Percentiles rank a stretch among this genome's conserved stretches.
Conservation (phyloP, 2,113 vertebrate species). For the Spea multiplicata region DNA sequence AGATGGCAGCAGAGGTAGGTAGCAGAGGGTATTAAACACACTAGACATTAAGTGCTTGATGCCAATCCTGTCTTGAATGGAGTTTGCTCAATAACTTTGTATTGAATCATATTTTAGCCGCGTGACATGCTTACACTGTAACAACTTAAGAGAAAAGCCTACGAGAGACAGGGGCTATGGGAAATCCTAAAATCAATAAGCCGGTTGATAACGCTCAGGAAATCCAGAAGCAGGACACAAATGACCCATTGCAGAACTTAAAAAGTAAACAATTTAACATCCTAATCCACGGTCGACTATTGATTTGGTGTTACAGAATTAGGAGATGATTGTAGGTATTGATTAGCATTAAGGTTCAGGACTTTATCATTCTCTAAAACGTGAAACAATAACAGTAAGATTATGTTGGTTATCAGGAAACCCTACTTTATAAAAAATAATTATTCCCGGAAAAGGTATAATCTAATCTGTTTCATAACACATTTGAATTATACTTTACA, state of each 20-base stretch:
- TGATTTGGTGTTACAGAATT: slow-evolving; percentile 67
- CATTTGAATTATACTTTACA: too few species aligned
- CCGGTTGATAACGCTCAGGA: slow-evolving; percentile 66
- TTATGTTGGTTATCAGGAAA: neutral
- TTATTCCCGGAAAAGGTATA: neutral
- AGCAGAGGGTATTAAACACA: slow-evolving; percentile 67
- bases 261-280: slow-evolving; percentile 59
- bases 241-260: slow-evolving; percentile 62
- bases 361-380: neutral
- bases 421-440: neutral
- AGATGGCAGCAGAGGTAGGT: slow-evolving; percentile 66
- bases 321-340: slow-evolving; percentile 36
- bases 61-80: slow-evolving; percentile 19
- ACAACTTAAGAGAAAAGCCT: slow-evolving; percentile 69
- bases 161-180: slow-evolving; percentile 64
- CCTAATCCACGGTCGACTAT: slow-evolving; percentile 66
- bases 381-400: neutral
- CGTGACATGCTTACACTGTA: slow-evolving; percentile 62
- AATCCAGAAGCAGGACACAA: slow-evolving; percentile 62
- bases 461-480: neutral
- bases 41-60: slow-evolving; percentile 42
- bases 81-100: slow-evolving; percentile 58
- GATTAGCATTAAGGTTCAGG: slow-evolving; percentile 10
- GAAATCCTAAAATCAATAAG: slow-evolving; percentile 83
- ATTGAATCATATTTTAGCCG: slow-evolving; percentile 58